Base-by-base conservation (phyloP, 2,797 vertebrate genomes). In the Hippopotamyrus pictus region DNA sequence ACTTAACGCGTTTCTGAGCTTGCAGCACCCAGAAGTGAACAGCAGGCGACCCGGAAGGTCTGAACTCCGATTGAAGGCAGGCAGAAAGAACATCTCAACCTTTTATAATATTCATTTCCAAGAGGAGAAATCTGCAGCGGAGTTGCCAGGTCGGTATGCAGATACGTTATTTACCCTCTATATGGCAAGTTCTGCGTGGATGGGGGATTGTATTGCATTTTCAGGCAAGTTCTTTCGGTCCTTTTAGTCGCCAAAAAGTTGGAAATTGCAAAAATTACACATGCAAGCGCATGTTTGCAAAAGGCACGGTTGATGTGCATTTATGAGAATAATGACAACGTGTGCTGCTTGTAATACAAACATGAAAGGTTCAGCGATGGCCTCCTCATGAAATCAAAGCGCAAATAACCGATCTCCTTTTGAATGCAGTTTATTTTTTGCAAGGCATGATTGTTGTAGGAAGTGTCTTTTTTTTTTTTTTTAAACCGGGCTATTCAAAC, bases 1-100 rank as follows among this genome's bases (percentile, higher is more conserved):
- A 50, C 44, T 85, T 25, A 17, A 51, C 44, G 83, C 83, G 22
- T 50, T 51, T 85, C 83, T 1, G 83, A 59, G 89, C 91, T 91
- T 88, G 93, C 94, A 95, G 94, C 94, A 96, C 96, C 97, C 97
- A 98, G 97, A 98, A 98, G 97, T 97, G 97, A 98, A 97, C 96
- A 95, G 96, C 91, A 91, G 96, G 95, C 97, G 97, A 98, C 97
- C 97, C 97, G 97, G 97, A 98, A 97, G 97, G 96, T 95, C 91
- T 97, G 96, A 92, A 94, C 91, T 93, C 87, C 79, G 94, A 94
- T 92, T 92, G 95, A 95, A 96, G 94, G 95, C 95, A 95, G 93
- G 94, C 95, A 95, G 94, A 94, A 91, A 95, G 95, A 95, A 95
- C 95, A 95, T 95, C 89, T 88, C 94, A 93, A 95, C 89, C 94